Conservation (phyloP, 2,888 invertebrate genomes). For the Mimachlamys varia region DNA sequence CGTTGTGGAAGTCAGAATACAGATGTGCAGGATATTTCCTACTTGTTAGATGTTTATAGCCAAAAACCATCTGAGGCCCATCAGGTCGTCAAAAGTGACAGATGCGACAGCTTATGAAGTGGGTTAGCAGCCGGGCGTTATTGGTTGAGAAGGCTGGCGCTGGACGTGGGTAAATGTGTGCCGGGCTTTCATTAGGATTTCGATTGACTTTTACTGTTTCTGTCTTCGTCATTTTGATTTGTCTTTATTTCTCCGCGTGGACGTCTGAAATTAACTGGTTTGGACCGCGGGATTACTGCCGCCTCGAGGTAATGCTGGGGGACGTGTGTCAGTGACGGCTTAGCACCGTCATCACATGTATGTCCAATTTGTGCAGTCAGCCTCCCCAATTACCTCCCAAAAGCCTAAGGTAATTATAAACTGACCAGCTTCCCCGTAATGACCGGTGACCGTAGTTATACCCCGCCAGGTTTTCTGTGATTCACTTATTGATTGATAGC, state of each 20-base stretch:
- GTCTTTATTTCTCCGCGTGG: not conserved
- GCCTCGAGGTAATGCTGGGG: not conserved
- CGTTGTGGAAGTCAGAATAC: not conserved
- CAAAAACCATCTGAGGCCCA: not conserved
- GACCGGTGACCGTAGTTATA: not conserved
- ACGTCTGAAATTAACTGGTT: conserved; percentile 28
- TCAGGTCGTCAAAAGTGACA: not conserved
- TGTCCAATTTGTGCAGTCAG: conserved; percentile 17
- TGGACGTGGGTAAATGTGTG: not conserved
- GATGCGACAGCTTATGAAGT: not conserved
- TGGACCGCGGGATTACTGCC: not conserved
- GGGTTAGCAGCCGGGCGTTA: not conserved
- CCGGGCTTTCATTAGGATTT: not conserved
- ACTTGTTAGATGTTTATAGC: not conserved
- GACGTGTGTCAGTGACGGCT: not conserved
- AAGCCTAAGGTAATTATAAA: not conserved
- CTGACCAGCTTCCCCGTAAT: not conserved
- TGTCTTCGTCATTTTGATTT: not conserved
- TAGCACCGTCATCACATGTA: not conserved
- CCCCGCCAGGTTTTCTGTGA: not conserved
- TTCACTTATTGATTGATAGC: too few relatives aligned
- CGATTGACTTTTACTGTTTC: not conserved
- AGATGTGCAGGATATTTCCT: not conserved
- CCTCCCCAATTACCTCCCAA: not conserved
- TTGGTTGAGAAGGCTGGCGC: not conserved